phyloP scores from a whole-genome alignment of 2,113 vertebrate species.

The Raja brachyura region DNA sequence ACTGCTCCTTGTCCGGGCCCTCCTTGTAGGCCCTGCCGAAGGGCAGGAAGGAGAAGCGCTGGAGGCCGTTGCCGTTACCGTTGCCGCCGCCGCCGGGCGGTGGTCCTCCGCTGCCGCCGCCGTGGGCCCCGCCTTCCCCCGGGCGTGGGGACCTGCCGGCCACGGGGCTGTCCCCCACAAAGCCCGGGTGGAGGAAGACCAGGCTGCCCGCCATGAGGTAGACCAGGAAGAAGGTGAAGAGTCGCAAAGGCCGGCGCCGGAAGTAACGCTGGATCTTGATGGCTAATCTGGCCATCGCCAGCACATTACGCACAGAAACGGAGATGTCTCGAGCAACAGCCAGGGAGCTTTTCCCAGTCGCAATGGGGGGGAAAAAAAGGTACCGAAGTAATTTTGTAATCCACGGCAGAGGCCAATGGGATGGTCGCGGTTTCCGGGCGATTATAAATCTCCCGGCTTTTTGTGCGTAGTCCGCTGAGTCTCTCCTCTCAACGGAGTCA shows the following conservation, averaged over 20 bases:
- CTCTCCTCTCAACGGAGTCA: not conserved
- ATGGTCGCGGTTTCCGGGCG: not conserved
- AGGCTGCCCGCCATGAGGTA: slow-evolving; percentile 87
- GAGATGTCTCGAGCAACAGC: slow-evolving; percentile 7
- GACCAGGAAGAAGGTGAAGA: slow-evolving; percentile 83
- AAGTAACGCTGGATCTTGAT: slow-evolving; percentile 87
- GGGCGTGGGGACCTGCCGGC: slow-evolving; percentile 46
- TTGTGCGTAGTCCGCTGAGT: not conserved
- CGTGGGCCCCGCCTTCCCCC: slow-evolving; percentile 41
- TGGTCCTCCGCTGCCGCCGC: slow-evolving; percentile 32
- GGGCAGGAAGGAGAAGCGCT: slow-evolving; percentile 56
- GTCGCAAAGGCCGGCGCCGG: slow-evolving; percentile 77
- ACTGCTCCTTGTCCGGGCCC: not conserved
- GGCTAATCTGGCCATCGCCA: slow-evolving; percentile 80
- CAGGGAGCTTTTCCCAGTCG: not conserved
- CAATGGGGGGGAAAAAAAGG: too few relatives aligned
- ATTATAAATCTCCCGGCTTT: not conserved
- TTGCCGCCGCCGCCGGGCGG: too few relatives aligned
- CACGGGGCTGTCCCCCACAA: slow-evolving; percentile 59
- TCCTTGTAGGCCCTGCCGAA: slow-evolving; percentile 66
- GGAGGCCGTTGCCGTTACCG: too few relatives aligned
- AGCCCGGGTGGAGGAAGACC: slow-evolving; percentile 80
- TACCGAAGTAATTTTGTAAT: not conserved
- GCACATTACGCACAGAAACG: slow-evolving; percentile 46
- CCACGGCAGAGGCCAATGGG: not conserved